These are phyloP conservation scores for Oxytorus armatus DNA, from an alignment of 2,888 invertebrate species.

Conservation along the genomic window DNA sequence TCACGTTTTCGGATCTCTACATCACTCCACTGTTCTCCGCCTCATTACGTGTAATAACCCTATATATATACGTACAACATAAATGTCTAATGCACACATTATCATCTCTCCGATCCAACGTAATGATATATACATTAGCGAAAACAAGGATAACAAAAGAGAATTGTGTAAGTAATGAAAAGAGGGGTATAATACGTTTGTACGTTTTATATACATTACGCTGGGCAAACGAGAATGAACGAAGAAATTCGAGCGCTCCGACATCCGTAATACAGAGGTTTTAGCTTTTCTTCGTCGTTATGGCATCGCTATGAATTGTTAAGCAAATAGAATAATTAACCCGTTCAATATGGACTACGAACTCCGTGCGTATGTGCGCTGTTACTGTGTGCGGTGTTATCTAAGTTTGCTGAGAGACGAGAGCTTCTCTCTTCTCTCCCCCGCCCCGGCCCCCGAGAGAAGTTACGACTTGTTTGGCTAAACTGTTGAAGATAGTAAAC, in stretches of 20 bases:
- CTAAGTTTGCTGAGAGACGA: slow-evolving; percentile 7
- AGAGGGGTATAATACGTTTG: background rate
- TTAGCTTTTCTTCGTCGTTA: slow-evolving; percentile 19
- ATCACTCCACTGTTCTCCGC: background rate
- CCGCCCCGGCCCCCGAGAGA: no score
- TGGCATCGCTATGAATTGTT: slow-evolving; percentile 23
- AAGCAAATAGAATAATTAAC: slow-evolving; percentile 41
- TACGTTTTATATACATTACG: background rate
- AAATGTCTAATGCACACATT: slow-evolving; percentile 7
- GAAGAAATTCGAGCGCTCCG: background rate
- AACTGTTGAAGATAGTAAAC: no score
- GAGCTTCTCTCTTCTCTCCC: no score
- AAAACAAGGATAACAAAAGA: background rate
- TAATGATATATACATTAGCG: slow-evolving; percentile 1
- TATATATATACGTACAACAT: background rate
- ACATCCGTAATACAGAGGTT: background rate
- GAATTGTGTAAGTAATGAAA: background rate
- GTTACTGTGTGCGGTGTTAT: background rate
- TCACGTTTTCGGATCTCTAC: background rate
- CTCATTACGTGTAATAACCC: background rate
- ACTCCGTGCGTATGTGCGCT: background rate
- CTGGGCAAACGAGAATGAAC: background rate
- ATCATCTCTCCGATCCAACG: background rate
- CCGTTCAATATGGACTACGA: background rate
- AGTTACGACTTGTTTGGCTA: no score